phyloP scores from a whole-genome alignment of 2,888 invertebrate genomes.

The Hyalella azteca region DNA sequence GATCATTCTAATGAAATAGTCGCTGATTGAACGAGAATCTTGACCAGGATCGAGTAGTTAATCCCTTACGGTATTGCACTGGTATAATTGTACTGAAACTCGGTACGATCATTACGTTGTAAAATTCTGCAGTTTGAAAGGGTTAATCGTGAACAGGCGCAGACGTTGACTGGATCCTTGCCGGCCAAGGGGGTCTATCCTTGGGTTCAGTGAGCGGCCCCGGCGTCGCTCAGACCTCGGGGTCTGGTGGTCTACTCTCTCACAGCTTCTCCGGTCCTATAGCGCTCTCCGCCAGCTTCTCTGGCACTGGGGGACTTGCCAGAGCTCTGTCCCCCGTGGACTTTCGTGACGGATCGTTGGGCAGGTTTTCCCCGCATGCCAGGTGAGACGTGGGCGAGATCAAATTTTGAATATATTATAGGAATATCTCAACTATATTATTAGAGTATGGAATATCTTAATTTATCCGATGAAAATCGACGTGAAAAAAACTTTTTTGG shows the following conservation, averaged over 20 bases:
- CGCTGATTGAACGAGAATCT: too few relatives aligned
- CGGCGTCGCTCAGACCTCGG: not conserved
- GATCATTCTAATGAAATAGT: too few relatives aligned
- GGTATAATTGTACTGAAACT: too few relatives aligned
- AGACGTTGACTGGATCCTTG: conserved; percentile 79
- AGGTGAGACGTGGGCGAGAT: not conserved
- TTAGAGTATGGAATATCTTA: too few relatives aligned
- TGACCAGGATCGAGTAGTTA: too few relatives aligned
- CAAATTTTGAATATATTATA: not conserved
- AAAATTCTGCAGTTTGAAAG: too few relatives aligned
- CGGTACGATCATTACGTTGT: too few relatives aligned
- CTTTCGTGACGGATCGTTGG: conserved; percentile 88
- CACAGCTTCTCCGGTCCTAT: not conserved
- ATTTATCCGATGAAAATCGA: too few relatives aligned
- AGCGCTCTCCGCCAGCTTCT: conserved; percentile 22
- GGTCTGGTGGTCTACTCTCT: not conserved
- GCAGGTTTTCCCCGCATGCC: conserved; percentile 74
- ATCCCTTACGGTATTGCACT: too few relatives aligned
- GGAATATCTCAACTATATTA: too few relatives aligned
- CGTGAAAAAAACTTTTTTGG: too few relatives aligned
- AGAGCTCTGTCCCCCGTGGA: conserved; percentile 90
- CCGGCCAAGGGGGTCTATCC: conserved; percentile 70
- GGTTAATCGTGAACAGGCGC: conserved; percentile 68
- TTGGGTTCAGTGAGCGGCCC: conserved; percentile 64
- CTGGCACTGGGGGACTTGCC: conserved; percentile 8